Evolutionary conservation across 2,113 vertebrate species (phyloP).

Genomic region (Nyctereutes procyonoides): DNA sequence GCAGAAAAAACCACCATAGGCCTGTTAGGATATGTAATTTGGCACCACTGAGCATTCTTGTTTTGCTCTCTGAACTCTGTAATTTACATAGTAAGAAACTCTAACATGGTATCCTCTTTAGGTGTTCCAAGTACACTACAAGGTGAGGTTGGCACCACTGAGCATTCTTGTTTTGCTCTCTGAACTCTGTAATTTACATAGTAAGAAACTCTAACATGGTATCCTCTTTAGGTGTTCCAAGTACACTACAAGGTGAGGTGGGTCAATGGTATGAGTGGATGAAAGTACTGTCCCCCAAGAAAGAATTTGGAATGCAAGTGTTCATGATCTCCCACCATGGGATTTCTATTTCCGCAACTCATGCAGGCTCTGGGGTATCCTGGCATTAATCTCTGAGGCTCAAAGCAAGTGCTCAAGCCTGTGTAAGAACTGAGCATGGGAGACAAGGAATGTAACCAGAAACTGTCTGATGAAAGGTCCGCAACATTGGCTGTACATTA

Average conservation of each 20-base stretch:
- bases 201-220: background rate
- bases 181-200: constrained; percentile 17
- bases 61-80: constrained; percentile 18
- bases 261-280: background rate
- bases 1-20: constrained; percentile 43
- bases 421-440: background rate
- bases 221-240: background rate
- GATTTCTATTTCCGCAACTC: background rate
- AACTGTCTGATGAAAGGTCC: background rate
- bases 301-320: background rate
- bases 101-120: background rate
- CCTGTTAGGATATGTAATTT: constrained; percentile 51
- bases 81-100: constrained; percentile 32
- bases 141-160: constrained; percentile 23
- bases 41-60: constrained; percentile 51
- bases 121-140: background rate
- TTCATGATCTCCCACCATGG: background rate
- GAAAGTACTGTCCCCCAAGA: background rate
- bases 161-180: constrained; percentile 53
- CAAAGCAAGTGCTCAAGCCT: background rate
- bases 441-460: constrained; percentile 49
- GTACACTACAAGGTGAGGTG: background rate
- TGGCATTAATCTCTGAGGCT: background rate
- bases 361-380: background rate
- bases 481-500: background rate